Evolutionary conservation across 2,888 invertebrate species (phyloP).

Genomic region (Copidosoma aretas): DNA sequence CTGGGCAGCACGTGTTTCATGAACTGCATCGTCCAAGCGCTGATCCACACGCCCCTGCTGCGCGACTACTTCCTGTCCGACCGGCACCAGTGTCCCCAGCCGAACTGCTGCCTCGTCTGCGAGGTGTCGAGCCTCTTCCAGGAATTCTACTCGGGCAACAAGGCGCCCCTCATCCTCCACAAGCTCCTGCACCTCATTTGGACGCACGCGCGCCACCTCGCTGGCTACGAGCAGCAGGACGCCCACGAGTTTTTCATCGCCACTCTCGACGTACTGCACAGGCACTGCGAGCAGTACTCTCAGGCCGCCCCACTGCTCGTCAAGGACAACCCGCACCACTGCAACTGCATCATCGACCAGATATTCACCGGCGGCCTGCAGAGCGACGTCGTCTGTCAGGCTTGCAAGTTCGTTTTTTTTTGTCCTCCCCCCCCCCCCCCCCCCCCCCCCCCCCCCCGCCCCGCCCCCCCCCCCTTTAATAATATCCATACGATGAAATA

Average conservation of each 20-base stretch:
- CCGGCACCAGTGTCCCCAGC: constrained; percentile 82
- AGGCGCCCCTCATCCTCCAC: constrained; percentile 86
- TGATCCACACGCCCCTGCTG: constrained; percentile 93
- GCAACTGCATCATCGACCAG: constrained; percentile 96
- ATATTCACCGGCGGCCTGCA: constrained; percentile 96
- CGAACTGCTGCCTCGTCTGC: constrained; percentile 89
- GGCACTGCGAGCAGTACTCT: constrained; percentile 69
- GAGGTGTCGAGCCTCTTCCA: constrained; percentile 96
- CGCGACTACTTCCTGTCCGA: constrained; percentile 96
- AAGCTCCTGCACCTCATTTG: constrained; percentile 91
- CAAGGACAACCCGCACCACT: constrained; percentile 66
- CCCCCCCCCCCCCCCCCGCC: too few species aligned
- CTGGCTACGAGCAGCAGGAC: constrained; percentile 97
- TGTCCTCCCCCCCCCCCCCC: too few species aligned
- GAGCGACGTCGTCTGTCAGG: constrained; percentile 95
- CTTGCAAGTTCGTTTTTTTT: constrained; percentile 73
- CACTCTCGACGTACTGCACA: constrained; percentile 89
- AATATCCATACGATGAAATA: too few species aligned
- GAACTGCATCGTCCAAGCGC: constrained; percentile 93
- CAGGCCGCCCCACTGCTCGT: constrained; percentile 57
- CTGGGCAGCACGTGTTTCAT: constrained; percentile 98
- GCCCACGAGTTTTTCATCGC: constrained; percentile 99
- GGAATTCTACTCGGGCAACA: constrained; percentile 93
- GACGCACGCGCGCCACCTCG: constrained; percentile 94
- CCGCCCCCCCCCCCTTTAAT: too few species aligned